These are phyloP conservation scores for Nettapus auritus DNA, from an alignment of 2,113 vertebrate species.

Conservation along the genomic window DNA sequence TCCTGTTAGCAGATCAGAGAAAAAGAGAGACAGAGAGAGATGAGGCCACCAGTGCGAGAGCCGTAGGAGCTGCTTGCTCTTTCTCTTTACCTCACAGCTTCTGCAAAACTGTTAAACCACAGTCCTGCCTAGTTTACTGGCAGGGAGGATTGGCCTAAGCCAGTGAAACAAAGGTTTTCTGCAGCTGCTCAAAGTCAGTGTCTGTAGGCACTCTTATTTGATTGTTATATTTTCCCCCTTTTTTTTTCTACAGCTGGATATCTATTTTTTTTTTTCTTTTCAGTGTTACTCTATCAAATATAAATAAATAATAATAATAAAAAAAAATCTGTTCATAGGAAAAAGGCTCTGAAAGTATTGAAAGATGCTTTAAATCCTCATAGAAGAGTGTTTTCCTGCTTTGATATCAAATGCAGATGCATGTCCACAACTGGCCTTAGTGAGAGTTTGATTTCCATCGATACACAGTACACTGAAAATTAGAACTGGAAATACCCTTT, in stretches of 20 bases:
- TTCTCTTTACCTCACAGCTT: constrained; percentile 21
- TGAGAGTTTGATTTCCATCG: neutral
- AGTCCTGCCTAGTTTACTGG: constrained; percentile 28
- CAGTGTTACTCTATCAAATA: neutral
- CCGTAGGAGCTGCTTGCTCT: neutral
- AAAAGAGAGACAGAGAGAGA: neutral
- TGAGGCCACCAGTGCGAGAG: accelerated
- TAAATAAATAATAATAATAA: too few relatives aligned
- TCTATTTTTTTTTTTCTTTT: neutral
- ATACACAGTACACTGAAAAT: neutral
- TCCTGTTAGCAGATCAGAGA: neutral
- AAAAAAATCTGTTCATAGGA: neutral
- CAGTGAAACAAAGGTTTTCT: neutral
- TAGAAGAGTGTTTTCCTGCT: neutral
- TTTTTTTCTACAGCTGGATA: neutral
- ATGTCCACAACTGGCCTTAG: neutral
- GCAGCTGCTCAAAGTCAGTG: neutral
- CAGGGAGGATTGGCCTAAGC: neutral
- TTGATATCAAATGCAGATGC: neutral
- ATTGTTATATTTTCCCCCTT: accelerated
- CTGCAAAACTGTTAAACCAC: constrained; percentile 68
- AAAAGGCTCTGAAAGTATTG: neutral
- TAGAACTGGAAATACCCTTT: neutral
- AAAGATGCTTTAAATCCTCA: neutral
- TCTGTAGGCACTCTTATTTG: neutral